These are phyloP conservation scores for Thumatha senex DNA, from an alignment of 2,888 invertebrate species.

Conservation along the genomic window DNA sequence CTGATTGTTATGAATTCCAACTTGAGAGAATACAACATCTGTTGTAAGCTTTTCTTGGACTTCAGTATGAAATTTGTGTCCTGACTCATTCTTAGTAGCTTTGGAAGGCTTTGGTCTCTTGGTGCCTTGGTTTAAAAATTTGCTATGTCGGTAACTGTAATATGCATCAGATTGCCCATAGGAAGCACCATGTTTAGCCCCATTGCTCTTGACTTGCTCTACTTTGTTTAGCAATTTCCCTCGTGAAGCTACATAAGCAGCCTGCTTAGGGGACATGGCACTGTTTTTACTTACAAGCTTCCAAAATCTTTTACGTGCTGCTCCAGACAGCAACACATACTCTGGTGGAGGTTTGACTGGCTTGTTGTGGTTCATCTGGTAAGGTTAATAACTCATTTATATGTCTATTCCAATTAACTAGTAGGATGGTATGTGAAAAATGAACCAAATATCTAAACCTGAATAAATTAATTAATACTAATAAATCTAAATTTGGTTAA, in stretches of 20 bases:
- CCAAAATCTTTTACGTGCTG: constrained; percentile 6
- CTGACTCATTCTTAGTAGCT: background rate
- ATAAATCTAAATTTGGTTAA: too few species aligned
- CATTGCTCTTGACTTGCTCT: background rate
- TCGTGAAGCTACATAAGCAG: background rate
- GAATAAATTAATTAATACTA: too few species aligned
- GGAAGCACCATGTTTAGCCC: background rate
- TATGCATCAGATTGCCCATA: too few species aligned
- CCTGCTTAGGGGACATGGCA: background rate
- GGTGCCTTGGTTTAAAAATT: too few species aligned
- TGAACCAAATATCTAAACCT: too few species aligned
- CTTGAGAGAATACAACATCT: background rate
- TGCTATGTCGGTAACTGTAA: too few species aligned
- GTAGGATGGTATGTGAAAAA: too few species aligned
- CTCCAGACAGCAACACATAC: constrained; percentile 2
- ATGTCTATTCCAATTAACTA: background rate
- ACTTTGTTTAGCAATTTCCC: background rate
- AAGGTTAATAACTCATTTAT: constrained; percentile 3
- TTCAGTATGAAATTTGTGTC: background rate
- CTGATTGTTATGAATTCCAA: constrained; percentile 2
- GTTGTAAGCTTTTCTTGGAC: background rate
- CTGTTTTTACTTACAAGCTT: background rate
- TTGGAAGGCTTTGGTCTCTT: background rate
- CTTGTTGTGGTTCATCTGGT: constrained; percentile 1
- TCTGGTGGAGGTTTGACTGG: background rate